phyloP scores from a whole-genome alignment of 2,113 vertebrate genomes.

The Apteryx mantelli region DNA sequence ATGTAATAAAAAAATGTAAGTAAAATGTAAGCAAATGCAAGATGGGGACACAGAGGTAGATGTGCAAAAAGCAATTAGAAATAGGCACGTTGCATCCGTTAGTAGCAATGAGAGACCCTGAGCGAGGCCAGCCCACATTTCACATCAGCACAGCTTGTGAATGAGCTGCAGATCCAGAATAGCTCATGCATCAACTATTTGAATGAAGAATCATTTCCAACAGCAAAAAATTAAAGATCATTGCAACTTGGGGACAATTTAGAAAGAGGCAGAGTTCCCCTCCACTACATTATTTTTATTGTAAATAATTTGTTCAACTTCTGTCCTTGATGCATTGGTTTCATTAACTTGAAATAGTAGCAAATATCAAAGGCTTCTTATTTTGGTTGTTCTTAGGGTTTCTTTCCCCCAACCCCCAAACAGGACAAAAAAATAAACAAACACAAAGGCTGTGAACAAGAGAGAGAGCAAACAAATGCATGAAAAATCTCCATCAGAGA shows the following conservation, averaged over 20 bases:
- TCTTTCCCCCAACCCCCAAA: background rate
- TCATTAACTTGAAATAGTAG: conserved; percentile 15
- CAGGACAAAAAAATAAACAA: background rate
- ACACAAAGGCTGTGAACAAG: background rate
- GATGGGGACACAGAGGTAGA: background rate
- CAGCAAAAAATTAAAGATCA: background rate
- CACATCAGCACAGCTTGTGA: background rate
- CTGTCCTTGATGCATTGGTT: conserved; percentile 36
- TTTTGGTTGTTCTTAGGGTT: background rate
- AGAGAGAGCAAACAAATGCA: background rate
- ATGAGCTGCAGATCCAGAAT: background rate
- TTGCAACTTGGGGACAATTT: background rate
- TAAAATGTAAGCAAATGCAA: background rate
- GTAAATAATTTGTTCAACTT: conserved; percentile 8
- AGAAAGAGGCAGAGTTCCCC: background rate
- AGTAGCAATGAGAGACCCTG: background rate
- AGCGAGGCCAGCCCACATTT: background rate
- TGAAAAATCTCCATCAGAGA: background rate
- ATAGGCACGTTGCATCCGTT: background rate
- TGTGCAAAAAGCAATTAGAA: background rate
- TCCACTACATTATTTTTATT: background rate
- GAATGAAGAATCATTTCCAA: background rate
- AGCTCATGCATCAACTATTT: background rate
- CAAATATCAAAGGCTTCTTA: background rate
- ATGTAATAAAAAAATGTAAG: no score